Base-by-base conservation (phyloP, 2,888 invertebrate genomes). In the Yponomeuta plumbellus region DNA sequence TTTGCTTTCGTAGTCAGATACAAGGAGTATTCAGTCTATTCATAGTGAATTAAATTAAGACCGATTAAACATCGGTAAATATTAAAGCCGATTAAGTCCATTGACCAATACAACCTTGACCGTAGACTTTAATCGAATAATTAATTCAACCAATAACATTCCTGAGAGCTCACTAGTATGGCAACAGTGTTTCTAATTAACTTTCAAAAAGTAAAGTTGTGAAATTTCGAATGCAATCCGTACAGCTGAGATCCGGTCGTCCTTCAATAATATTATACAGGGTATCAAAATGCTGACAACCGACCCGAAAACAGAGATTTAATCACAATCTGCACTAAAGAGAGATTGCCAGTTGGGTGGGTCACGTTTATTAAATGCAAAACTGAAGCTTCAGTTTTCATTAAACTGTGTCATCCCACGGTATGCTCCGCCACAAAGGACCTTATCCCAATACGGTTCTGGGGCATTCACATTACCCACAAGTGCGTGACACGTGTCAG, bases 151-250 rank as follows among this genome's bases (percentile, higher is more conserved):
- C 3, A 52, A 52, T 17, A 52, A 52, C 44, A 52, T 52, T 52
- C 75, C 23, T 44, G 13, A 52, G 17, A 52, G 44, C 13, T 17
- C 17, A 4, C 17, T 17, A 52, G 44, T 17, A 17, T 52, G 44
- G 44, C 44, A 17, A 52, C 44, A 52, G 44, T 17, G 17, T 17
- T 52, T 52, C 17, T 52, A 52, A 52, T 52, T 5, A 52, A 52
- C 44, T 52, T 52, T 17, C 17, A 52, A 17, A 17, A 13, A 17
- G 17, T 3, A 13, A 17, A 52, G 44, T 52, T 52, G 44, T 52
- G 44, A 52, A 52, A 52, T 52, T 52, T 13, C 17, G 13, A 52
- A 13, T 52, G 44, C 44, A 52, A 52, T 52, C 1, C 17, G 17
- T 17, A 52, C 44, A 52, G 17, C 44, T 3, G 44, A 52, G 44